Evolutionary conservation across 2,888 invertebrate genomes (phyloP), one percentile per base, ranked within the genome.

Genomic region (Calameuta pallipes): DNA sequence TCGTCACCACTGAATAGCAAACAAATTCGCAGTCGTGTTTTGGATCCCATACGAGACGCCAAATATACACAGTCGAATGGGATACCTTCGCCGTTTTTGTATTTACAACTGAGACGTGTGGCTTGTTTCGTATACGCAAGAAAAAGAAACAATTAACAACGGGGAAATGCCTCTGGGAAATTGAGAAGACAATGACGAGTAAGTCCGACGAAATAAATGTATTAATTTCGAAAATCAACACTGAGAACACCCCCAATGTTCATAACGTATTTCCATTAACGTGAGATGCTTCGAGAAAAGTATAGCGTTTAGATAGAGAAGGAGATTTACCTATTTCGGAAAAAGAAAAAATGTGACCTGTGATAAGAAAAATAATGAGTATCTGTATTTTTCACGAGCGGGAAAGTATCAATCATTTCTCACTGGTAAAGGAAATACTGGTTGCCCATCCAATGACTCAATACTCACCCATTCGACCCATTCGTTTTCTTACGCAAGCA

Each of bases 1-100:
- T 74, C 74, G 35, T 74, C 37, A 23, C 15, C 34, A 34, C 69
- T 37, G 78, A 76, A 78, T 76, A 69, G 73, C 76, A 76, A 78
- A 76, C 78, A 76, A 73, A 78, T 78, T 78, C 78, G 41, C 74
- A 71, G 71, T 71, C 71, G 31, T 71, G 71, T 71, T 34, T 15
- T 15, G 56, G 31, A 31, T 70, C 69, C 73, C 23, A 73, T 33
- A 36, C 74, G 74, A 74, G 36, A 74, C 6, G 6, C n/a, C 74
- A 36, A 74, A 74, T 74, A 34, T 74, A 36, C 23, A 74, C 74
- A 37, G 36, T 23, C 36, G 36, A 74, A 36, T 23, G 35, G 31
- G 74, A 74, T 74, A 74, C 33, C 71, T 15, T 6, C 3, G 31
- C 12, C 23, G 13, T 34, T 34, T 71, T 12, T 31, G 31, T 71